Base-by-base conservation (phyloP, 2,113 vertebrate species). In the Odocoileus virginianus region DNA sequence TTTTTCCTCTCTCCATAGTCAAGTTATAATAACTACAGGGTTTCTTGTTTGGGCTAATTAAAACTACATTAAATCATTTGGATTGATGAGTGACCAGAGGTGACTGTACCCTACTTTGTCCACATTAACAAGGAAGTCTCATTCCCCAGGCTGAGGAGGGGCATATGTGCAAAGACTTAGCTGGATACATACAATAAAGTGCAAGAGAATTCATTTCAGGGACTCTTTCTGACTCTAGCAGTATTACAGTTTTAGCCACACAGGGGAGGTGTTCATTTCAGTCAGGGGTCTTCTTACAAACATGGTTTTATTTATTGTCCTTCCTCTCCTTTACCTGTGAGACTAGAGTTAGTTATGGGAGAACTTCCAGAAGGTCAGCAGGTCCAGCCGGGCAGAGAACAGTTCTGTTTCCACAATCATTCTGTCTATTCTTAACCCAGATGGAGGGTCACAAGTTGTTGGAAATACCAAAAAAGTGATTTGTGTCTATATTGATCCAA, bases 21-120 rank as follows among this genome's bases (percentile, higher is more conserved):
- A 74, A 97, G 95, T 97, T 97, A 50, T 95, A 98, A 95, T 98
- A 98, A 98, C 67, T 97, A 33, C 47, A 45, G 64, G 74, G 93
- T 76, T 91, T 97, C 94, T 98, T 98, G 95, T 98, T 98, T 97
- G 82, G 86, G 95, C 97, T 99, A 99, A 99, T 99, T 99, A 98
- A 98, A 97, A 98, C 74, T 85, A 76, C 88, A 98, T 85, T 79
- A 98, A 98, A 98, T 98, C 98, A 98, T 99, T 98, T 88, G 96
- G 91, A 98, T 88, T 98, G 93, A 98, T 98, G 97, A 97, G 96
- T 96, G 47, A 98, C 93, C 84, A 94, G 86, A 97, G 90, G 94
- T 40, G 60, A 92, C 28, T 92, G 23, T 52, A 95, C 64, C 67
- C 83, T 79, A 87, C 19, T 96, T 94, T 5, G 27, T 86, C 93